Evolutionary conservation across 2,113 vertebrate genomes (phyloP).

Genomic region (Leiothrix lutea): DNA sequence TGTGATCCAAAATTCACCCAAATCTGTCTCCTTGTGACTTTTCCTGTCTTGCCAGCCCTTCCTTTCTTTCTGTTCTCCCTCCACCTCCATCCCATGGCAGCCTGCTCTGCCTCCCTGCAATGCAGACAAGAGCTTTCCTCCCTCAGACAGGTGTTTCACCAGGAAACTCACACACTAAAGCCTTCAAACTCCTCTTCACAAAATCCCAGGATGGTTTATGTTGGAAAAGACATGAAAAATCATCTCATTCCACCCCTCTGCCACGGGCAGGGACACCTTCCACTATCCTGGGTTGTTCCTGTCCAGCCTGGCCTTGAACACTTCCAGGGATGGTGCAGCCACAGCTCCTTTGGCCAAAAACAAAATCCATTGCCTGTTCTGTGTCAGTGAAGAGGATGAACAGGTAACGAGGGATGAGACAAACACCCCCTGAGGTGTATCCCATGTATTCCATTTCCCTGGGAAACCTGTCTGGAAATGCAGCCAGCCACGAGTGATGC

Average conservation of each 20-base stretch:
- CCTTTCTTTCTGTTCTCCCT: background rate
- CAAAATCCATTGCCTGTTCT: background rate
- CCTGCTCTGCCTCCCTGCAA: background rate
- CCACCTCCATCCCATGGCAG: background rate
- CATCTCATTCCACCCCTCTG: background rate
- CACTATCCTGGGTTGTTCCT: background rate
- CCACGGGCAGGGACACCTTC: rapidly evolving
- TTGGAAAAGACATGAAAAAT: background rate
- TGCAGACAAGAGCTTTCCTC: background rate
- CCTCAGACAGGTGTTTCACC: background rate
- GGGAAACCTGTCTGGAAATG: background rate
- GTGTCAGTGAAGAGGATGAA: background rate
- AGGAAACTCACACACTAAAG: background rate
- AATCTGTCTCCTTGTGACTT: background rate
- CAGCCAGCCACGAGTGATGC: background rate
- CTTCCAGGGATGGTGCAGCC: background rate
- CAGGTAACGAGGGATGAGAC: background rate
- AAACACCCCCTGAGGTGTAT: background rate
- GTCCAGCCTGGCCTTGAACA: no score
- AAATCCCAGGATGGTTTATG: background rate
- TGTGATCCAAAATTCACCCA: background rate
- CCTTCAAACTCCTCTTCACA: background rate
- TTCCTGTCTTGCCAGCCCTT: background rate
- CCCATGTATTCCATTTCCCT: background rate
- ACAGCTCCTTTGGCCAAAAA: background rate